These are phyloP conservation scores for Hirudinaria manillensis DNA, from an alignment of 2,888 invertebrate genomes.

Conservation along the genomic window DNA sequence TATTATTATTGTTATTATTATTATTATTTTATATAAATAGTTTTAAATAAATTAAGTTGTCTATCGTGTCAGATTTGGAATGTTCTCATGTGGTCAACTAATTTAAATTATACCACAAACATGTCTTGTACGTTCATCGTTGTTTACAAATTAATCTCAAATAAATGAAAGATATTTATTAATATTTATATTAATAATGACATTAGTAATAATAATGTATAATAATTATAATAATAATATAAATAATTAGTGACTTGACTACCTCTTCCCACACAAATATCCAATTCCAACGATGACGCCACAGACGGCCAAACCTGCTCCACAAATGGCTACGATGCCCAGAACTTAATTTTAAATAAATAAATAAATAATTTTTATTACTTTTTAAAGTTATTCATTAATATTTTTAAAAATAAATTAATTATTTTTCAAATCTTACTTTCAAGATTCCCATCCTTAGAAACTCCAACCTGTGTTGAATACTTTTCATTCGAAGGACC, in stretches of 20 bases:
- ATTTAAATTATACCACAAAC: no score
- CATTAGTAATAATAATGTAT: no score
- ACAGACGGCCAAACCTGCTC: slow-evolving; percentile 13
- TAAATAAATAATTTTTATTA: background rate
- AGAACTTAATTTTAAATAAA: background rate
- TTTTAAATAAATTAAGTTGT: no score
- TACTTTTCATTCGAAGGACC: background rate
- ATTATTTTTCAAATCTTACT: background rate
- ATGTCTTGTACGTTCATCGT: no score
- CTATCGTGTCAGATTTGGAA: no score
- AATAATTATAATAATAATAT: background rate
- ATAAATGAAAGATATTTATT: no score
- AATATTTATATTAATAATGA: no score
- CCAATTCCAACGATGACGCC: slow-evolving; percentile 22
- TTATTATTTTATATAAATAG: no score
- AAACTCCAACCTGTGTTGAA: background rate
- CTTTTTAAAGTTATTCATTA: background rate
- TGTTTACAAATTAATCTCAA: no score
- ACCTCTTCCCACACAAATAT: background rate
- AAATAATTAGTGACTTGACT: background rate
- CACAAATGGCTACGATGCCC: slow-evolving; percentile 8
- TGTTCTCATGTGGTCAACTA: no score
- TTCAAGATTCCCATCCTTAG: background rate
- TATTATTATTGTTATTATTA: no score
- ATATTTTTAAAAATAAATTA: background rate